phyloP scores from a whole-genome alignment of 2,113 vertebrate species.

The Tetrao urogallus region DNA sequence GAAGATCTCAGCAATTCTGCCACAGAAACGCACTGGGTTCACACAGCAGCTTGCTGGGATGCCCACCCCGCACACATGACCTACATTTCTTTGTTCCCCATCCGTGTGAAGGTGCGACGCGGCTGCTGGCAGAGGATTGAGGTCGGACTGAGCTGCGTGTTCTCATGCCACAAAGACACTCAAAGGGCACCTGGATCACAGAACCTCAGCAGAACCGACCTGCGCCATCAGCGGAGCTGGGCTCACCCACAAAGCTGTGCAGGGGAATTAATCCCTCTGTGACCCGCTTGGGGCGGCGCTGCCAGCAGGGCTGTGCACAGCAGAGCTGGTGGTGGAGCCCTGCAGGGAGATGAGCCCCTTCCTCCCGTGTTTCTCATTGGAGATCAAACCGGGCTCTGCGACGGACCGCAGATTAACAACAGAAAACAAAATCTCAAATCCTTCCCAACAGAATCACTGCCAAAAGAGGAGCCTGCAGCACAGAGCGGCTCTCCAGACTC shows the following conservation, averaged over 20 bases:
- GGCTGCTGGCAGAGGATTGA: background rate
- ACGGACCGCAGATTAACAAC: background rate
- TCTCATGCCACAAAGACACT: background rate
- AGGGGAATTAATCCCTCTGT: constrained; percentile 19
- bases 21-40: background rate
- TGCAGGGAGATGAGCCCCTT: background rate
- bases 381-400: background rate
- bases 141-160: too few relatives aligned
- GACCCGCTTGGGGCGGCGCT: constrained; percentile 11
- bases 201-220: background rate
- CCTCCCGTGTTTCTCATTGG: background rate
- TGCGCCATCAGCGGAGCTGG: background rate
- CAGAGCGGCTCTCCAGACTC: background rate
- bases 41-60: background rate
- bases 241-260: constrained; percentile 41
- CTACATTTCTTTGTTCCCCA: constrained; percentile 66
- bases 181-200: background rate
- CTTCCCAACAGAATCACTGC: background rate
- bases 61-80: constrained; percentile 41
- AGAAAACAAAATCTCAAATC: background rate
- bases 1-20: background rate
- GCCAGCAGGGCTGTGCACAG: too few relatives aligned
- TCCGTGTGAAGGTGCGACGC: constrained; percentile 6
- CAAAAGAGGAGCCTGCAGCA: background rate
- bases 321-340: too few relatives aligned